phyloP scores from a whole-genome alignment of 2,113 vertebrate species.

The Panurus biarmicus region DNA sequence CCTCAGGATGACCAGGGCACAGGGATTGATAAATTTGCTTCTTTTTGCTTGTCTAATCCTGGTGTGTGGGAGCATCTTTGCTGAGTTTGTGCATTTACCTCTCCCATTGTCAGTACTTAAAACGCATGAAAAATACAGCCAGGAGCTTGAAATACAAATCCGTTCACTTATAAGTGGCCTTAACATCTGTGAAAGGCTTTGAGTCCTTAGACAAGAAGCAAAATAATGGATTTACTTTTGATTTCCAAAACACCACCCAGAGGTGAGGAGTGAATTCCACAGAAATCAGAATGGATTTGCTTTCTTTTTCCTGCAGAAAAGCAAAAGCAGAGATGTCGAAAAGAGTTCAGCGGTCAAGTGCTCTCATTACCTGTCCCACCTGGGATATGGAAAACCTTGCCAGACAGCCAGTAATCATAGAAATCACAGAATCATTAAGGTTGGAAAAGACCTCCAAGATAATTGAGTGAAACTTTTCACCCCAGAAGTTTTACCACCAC shows the following conservation, averaged over 20 bases:
- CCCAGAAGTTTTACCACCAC: background rate
- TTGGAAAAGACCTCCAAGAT: background rate
- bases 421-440: background rate
- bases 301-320: background rate
- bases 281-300: background rate
- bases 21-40: background rate
- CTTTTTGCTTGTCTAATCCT: background rate
- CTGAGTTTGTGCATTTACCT: background rate
- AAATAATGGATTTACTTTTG: conserved; percentile 2
- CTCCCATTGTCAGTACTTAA: background rate
- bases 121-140: conserved; percentile 19
- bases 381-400: background rate
- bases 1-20: background rate
- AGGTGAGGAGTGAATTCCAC: conserved; percentile 10
- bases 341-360: background rate
- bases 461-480: background rate
- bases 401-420: background rate
- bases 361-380: background rate
- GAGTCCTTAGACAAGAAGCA: conserved; percentile 14
- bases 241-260: conserved; percentile 27
- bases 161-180: conserved; percentile 1
- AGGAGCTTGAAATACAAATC: background rate
- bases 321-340: background rate
- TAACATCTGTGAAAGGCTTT: background rate
- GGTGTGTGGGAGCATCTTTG: background rate